Conservation (phyloP, 2,888 invertebrate species). For the Encarsia formosa region DNA sequence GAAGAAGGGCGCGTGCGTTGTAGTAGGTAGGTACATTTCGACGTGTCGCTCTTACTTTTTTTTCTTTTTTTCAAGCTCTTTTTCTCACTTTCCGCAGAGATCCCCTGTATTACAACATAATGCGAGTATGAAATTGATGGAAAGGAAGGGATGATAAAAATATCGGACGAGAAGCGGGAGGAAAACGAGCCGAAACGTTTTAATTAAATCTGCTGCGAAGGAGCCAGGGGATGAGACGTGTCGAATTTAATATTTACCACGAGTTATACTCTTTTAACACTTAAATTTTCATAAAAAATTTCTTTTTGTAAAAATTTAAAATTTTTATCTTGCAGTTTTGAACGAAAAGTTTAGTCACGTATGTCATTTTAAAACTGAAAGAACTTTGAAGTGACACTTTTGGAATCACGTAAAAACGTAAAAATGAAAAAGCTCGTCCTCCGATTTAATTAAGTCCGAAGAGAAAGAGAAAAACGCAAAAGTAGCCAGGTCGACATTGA, state of each 20-base stretch:
- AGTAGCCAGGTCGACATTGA: slow-evolving; percentile 14
- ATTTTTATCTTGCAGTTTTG: too few species aligned
- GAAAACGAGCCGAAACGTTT: slow-evolving; percentile 17
- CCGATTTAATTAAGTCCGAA: slow-evolving; percentile 23
- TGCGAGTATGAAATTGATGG: slow-evolving; percentile 19
- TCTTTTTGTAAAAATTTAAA: too few species aligned
- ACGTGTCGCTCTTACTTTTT: slow-evolving; percentile 4
- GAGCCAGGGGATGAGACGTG: neutral
- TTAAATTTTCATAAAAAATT: too few species aligned
- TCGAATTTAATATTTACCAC: too few species aligned
- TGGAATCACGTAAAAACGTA: too few species aligned
- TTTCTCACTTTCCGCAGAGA: neutral
- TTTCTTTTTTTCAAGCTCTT: slow-evolving; percentile 2
- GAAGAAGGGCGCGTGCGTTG: slow-evolving; percentile 35
- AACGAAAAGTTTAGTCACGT: too few species aligned
- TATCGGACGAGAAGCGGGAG: slow-evolving; percentile 6
- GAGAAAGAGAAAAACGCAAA: slow-evolving; percentile 11
- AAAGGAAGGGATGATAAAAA: slow-evolving; percentile 18
- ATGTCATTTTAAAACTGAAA: too few species aligned
- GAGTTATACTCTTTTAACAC: too few species aligned
- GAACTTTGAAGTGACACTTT: too few species aligned
- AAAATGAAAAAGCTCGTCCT: neutral
- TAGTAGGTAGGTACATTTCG: neutral
- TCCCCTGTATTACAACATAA: neutral
- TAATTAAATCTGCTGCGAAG: slow-evolving; percentile 22